phyloP scores from a whole-genome alignment of 2,888 invertebrate species.

The Dryococelus australis region DNA sequence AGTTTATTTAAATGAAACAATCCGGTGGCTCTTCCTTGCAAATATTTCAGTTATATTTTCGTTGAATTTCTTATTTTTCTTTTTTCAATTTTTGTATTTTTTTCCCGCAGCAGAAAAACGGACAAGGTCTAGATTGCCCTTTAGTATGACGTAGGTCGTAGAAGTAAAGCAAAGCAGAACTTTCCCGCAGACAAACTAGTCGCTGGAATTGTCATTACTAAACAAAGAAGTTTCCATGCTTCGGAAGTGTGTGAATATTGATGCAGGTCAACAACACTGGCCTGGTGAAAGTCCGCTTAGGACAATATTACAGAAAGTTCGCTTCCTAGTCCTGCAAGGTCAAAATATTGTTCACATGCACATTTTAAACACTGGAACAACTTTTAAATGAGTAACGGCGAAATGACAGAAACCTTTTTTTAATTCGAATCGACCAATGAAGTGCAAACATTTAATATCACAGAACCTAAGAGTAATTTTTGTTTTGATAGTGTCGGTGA shows the following conservation, averaged over 20 bases:
- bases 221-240: conserved; percentile 17
- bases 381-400: neutral
- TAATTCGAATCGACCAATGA: conserved; percentile 19
- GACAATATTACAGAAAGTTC: conserved; percentile 29
- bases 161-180: conserved; percentile 25
- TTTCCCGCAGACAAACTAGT: neutral
- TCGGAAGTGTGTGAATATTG: conserved; percentile 23
- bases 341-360: conserved; percentile 24
- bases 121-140: conserved; percentile 1
- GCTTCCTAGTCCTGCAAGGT: neutral
- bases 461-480: conserved; percentile 23
- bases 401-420: neutral
- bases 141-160: neutral
- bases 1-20: neutral
- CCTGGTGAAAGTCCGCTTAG: neutral
- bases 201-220: conserved; percentile 20
- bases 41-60: conserved; percentile 23
- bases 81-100: conserved; percentile 20
- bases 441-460: conserved; percentile 9
- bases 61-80: conserved; percentile 22
- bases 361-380: neutral
- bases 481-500: conserved; percentile 23
- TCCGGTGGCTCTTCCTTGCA: conserved; percentile 11
- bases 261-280: conserved; percentile 19
- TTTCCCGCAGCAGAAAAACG: neutral